A percentile compares a stretch with the other conserved stretches of the same genome.
Evolutionary conservation across 2,888 invertebrate species (phyloP).

Genomic region (Drosophila pegasa): DNA sequence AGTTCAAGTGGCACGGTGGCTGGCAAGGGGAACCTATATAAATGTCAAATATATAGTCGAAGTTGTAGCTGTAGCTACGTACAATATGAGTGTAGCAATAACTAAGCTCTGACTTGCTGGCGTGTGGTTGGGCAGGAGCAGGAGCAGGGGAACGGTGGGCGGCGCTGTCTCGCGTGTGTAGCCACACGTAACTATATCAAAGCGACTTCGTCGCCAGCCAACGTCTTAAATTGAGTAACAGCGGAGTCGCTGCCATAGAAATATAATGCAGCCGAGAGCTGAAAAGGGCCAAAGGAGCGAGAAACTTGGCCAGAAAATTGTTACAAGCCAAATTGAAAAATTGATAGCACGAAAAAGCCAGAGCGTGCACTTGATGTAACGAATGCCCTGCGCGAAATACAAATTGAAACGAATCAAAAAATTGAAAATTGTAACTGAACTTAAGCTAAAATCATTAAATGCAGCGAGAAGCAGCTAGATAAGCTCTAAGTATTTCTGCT

Average conservation of each 20-base stretch:
- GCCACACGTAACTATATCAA: slow-evolving; percentile 71
- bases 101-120: slow-evolving; percentile 52
- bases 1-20: slow-evolving; percentile 59
- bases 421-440: slow-evolving; percentile 25
- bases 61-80: slow-evolving; percentile 33
- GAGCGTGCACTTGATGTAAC: slow-evolving; percentile 7
- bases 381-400: slow-evolving; percentile 19
- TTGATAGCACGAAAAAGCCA: slow-evolving; percentile 26
- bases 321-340: slow-evolving; percentile 59
- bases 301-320: slow-evolving; percentile 61
- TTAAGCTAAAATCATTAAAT: slow-evolving; percentile 3
- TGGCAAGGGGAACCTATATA: slow-evolving; percentile 32
- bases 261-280: slow-evolving; percentile 44
- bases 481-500: neutral
- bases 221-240: slow-evolving; percentile 69
- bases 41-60: slow-evolving; percentile 23
- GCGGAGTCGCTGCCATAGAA: slow-evolving; percentile 51
- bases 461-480: neutral
- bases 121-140: slow-evolving; percentile 14
- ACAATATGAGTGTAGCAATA: slow-evolving; percentile 57
- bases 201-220: slow-evolving; percentile 52
- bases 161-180: slow-evolving; percentile 56
- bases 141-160: neutral
- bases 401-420: slow-evolving; percentile 35
- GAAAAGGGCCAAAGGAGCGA: neutral